A percentile compares a stretch with the other conserved stretches of the same genome.
Conservation (phyloP, 2,113 vertebrate species). For the Scomber colias region DNA sequence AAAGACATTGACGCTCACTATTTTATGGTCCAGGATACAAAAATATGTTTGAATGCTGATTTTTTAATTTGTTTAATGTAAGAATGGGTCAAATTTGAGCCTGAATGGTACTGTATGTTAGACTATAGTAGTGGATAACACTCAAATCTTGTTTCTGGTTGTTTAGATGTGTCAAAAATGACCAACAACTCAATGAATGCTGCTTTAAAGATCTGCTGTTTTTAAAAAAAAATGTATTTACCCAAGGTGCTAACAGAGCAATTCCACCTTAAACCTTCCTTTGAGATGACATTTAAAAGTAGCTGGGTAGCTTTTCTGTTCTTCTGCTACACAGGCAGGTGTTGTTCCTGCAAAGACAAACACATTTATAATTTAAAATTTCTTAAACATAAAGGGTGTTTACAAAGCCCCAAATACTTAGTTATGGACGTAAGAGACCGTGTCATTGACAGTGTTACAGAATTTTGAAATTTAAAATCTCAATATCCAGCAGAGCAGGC, state of each 20-base stretch:
- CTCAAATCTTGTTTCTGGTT: background rate
- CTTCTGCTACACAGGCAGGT: background rate
- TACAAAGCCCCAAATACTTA: slow-evolving; percentile 3
- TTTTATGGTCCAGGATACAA: too few species aligned
- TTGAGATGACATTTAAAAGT: too few species aligned
- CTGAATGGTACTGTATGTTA: too few species aligned
- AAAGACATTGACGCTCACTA: too few species aligned
- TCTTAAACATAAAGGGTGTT: background rate
- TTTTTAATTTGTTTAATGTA: too few species aligned
- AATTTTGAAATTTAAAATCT: slow-evolving; percentile 59
- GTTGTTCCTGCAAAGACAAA: background rate
- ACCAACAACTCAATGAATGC: background rate
- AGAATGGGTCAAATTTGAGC: too few species aligned
- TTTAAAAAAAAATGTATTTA: too few species aligned
- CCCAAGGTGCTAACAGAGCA: too few species aligned
- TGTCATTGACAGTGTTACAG: slow-evolving; percentile 30
- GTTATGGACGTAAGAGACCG: background rate
- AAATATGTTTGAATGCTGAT: too few species aligned
- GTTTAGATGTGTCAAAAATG: too few species aligned
- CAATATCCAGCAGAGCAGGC: slow-evolving; percentile 46
- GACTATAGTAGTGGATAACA: background rate
- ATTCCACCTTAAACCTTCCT: too few species aligned
- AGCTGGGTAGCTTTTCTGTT: background rate
- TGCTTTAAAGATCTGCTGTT: background rate
- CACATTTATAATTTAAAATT: background rate